Percentiles rank a stretch among this genome's conserved stretches.
Evolutionary conservation across 53 echinoderm and acorn worm genomes (phyloP).

Genomic region (Holothuria leucospilota): DNA sequence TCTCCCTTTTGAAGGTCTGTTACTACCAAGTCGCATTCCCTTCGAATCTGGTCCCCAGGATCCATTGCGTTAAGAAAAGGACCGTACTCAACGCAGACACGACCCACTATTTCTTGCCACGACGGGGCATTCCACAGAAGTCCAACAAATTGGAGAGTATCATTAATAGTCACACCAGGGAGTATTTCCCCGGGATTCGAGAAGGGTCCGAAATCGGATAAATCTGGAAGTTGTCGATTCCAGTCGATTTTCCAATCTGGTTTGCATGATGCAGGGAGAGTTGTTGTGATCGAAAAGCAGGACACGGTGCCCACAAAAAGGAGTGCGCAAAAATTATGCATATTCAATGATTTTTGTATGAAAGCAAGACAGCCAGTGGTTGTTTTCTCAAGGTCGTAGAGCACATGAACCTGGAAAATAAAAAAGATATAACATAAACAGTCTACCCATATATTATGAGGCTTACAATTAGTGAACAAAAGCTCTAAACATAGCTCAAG

Average conservation of each 20-base stretch:
- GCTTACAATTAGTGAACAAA: no score
- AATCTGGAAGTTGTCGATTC: background rate
- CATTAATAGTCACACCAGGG: background rate
- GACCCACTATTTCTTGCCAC: slow-evolving; percentile 29
- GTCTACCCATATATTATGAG: no score
- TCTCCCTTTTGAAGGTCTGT: background rate
- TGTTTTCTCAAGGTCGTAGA: no score
- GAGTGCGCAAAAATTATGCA: no score
- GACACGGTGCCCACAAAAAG: no score
- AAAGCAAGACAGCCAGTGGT: no score
- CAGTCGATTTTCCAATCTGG: slow-evolving; percentile 16
- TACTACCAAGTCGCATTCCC: background rate
- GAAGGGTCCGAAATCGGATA: background rate
- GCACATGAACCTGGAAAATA: no score
- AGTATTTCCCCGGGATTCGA: background rate
- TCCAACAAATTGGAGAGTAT: background rate
- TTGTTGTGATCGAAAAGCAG: no score
- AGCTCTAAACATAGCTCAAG: no score
- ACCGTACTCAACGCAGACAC: background rate
- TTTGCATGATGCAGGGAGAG: no score
- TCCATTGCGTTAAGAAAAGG: background rate
- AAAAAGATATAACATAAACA: no score
- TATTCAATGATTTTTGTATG: no score
- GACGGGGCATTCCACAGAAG: slow-evolving; percentile 8
- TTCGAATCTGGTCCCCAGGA: background rate